phyloP scores from a whole-genome alignment of 2,888 invertebrate species.

The Malthinus flaveolus region DNA sequence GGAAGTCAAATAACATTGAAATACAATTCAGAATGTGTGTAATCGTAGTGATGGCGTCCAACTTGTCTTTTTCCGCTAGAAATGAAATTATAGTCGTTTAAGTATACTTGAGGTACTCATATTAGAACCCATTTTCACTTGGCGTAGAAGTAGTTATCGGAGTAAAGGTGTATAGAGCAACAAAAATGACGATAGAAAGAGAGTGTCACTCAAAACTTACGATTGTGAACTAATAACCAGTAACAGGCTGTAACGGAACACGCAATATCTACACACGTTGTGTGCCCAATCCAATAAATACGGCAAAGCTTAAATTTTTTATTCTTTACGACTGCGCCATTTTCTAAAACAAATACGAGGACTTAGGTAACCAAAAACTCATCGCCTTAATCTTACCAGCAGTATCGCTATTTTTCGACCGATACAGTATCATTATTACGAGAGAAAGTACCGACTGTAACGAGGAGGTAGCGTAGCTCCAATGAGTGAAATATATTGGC shows the following conservation, averaged over 20 bases:
- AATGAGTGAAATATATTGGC: conserved; percentile 75
- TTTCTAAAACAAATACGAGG: too few relatives aligned
- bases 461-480: conserved; percentile 66
- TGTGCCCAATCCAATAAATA: conserved; percentile 71
- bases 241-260: conserved; percentile 75
- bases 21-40: conserved; percentile 77
- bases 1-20: conserved; percentile 72
- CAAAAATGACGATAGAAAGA: too few relatives aligned
- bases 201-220: conserved; percentile 51
- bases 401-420: too few relatives aligned
- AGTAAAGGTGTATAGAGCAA: too few relatives aligned
- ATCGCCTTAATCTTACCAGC: conserved; percentile 4
- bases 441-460: conserved; percentile 55
- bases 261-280: conserved; percentile 69
- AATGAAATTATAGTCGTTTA: too few relatives aligned
- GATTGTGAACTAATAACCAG: conserved; percentile 74
- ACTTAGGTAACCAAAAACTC: too few relatives aligned
- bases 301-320: conserved; percentile 39
- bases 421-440: conserved; percentile 35
- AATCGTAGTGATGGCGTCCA: conserved; percentile 70
- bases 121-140: too few relatives aligned
- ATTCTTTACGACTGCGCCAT: conserved; percentile 10
- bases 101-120: too few relatives aligned
- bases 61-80: conserved; percentile 25
- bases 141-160: too few relatives aligned